Base-by-base conservation (phyloP, 2,797 vertebrate genomes). In the Anolis apletophallus region DNA sequence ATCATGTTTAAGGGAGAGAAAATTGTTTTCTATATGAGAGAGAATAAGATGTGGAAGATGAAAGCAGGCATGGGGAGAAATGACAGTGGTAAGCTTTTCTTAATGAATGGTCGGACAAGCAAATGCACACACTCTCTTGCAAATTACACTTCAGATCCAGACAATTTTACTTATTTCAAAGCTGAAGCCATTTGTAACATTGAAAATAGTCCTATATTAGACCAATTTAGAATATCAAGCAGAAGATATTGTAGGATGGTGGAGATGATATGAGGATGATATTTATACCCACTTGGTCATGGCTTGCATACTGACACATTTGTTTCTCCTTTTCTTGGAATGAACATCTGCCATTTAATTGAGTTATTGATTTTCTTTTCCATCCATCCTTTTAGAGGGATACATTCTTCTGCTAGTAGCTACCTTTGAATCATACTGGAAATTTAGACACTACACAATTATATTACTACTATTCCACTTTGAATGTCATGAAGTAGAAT, bases 91-190 rank as follows among this genome's bases (percentile, higher is more conserved):
- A 19, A 46, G 74, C 21, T 26, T 88, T 83, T 3, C 59, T 55
- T 88, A 90, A 93, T 91, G 76, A 89, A 91, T 87, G 67, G 19
- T 84, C 54, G 67, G 86, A 75, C 83, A 88, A 80, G 81, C 72
- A 88, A 91, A 92, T 26, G 87, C 88, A 91, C 54, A 74, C 54
- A 81, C 13, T 36, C 26, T 81, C 80, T 79, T 77, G 77, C 69
- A 1, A 0, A 52, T 84, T 80, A 64, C 78, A 34, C 14, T 74
- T n/a, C 82, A 76, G 14, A 71, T 85, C 81, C 76, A 92, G 84
- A 88, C 85, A 6, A 23, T 77, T 88, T 81, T 85, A 75, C 52
- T 59, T 74, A 61, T 79, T 88, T 73, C 19, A 40, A 80, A 86
- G 83, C 0, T 1, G 61, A 64, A 68, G 50, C 54, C 12, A 69